Percentiles rank a stretch among this genome's conserved stretches.
Conservation (phyloP, 2,797 vertebrate species). For the Sebastes vulpes region DNA sequence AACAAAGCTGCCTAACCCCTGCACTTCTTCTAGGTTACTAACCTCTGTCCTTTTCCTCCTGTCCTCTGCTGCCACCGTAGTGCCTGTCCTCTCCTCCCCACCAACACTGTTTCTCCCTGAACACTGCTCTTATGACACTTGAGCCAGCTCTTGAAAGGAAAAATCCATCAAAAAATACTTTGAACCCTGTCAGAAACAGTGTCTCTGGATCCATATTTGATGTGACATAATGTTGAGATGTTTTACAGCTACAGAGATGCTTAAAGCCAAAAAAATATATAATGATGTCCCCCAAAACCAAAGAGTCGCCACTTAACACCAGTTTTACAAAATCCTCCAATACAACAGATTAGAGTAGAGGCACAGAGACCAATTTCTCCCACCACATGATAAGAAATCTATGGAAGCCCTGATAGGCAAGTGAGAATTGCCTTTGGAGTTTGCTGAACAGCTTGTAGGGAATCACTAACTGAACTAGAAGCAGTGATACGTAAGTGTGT, state of each 20-base stretch:
- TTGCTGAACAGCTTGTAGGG: background rate
- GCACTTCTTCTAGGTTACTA: conserved; percentile 83
- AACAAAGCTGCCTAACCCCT: conserved; percentile 62
- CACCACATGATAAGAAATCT: background rate
- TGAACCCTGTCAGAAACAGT: background rate
- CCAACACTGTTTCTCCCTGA: conserved; percentile 19
- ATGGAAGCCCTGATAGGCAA: background rate
- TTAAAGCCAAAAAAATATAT: background rate
- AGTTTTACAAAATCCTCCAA: background rate
- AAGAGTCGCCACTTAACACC: background rate
- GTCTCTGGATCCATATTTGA: background rate
- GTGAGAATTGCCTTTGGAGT: background rate
- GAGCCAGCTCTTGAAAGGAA: conserved; percentile 19
- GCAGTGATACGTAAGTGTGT: background rate
- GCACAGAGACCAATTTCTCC: background rate
- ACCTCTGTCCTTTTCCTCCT: conserved; percentile 73
- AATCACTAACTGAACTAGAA: background rate
- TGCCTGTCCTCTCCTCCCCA: conserved; percentile 22
- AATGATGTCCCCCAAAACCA: background rate
- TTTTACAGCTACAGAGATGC: background rate
- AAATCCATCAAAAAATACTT: conserved; percentile 38
- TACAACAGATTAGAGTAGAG: background rate
- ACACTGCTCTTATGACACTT: conserved; percentile 37
- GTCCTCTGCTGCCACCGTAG: conserved; percentile 26
- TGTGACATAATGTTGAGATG: background rate